A percentile compares a stretch with the other conserved stretches of the same genome.
Evolutionary conservation across 2,113 vertebrate genomes (phyloP).

Genomic region (Turdus rufiventris): DNA sequence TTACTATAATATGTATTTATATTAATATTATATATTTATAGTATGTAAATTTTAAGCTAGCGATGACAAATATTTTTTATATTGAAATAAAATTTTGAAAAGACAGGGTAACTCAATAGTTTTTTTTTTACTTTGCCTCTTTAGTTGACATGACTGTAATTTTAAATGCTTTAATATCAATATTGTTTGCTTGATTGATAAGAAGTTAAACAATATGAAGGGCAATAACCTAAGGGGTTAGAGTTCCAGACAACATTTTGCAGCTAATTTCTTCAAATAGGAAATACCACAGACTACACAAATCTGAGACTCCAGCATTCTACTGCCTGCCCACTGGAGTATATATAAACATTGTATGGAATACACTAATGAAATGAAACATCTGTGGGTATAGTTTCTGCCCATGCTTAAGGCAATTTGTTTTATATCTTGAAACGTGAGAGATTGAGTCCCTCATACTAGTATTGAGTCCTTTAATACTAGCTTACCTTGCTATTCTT

Average conservation of each 20-base stretch:
- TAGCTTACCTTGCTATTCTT: neutral
- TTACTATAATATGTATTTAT: neutral
- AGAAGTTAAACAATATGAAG: neutral
- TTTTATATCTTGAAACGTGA: neutral
- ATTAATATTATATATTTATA: neutral
- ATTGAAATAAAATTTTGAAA: neutral
- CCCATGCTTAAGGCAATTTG: neutral
- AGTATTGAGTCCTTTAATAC: neutral
- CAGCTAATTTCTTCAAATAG: neutral
- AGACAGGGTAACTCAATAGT: neutral
- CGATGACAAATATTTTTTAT: neutral
- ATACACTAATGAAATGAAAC: neutral
- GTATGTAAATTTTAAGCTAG: neutral
- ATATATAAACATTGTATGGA: neutral
- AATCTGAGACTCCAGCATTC: neutral
- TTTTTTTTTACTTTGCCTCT: neutral
- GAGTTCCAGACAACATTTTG: neutral
- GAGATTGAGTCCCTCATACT: neutral
- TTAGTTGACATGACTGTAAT: neutral
- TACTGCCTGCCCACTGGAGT: neutral
- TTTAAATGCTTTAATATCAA: neutral
- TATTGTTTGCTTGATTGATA: neutral
- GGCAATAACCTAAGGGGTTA: neutral
- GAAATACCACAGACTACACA: slow-evolving; percentile 4
- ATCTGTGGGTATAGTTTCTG: neutral